Conservation (phyloP, 2,113 vertebrate genomes). For the Parotia lawesii region DNA sequence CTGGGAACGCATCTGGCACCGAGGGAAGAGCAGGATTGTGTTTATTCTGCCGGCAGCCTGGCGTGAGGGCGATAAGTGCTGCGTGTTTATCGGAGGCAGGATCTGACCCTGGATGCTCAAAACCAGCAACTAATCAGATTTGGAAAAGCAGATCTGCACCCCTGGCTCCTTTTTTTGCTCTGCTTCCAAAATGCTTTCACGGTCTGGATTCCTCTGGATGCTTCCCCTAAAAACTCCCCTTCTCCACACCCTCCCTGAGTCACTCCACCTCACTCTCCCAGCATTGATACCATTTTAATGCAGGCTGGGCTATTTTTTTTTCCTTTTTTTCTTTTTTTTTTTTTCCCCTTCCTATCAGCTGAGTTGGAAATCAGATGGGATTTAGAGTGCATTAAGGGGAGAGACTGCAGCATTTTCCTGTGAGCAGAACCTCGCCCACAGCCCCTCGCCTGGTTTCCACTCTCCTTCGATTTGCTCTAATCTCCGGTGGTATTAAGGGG, state of each 20-base stretch:
- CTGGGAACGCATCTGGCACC: not conserved
- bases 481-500: slow-evolving; percentile 4
- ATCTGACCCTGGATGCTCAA: not conserved
- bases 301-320: not conserved
- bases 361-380: slow-evolving; percentile 30
- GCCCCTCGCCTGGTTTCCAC: not conserved
- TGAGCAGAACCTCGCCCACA: not conserved
- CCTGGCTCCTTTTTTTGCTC: not conserved
- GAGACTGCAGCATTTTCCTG: not conserved
- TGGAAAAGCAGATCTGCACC: not conserved
- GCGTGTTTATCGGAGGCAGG: not conserved
- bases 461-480: slow-evolving; percentile 10
- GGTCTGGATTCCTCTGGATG: slow-evolving; percentile 10
- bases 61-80: not conserved
- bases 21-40: not conserved
- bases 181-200: not conserved
- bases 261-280: not conserved
- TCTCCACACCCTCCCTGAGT: not conserved
- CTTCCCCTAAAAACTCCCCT: not conserved
- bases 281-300: not conserved
- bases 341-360: not conserved
- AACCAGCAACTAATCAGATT: not conserved
- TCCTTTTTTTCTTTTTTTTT: accelerated
- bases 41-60: not conserved
- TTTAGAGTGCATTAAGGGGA: slow-evolving; percentile 44